A percentile compares a stretch with the other conserved stretches of the same genome.
Evolutionary conservation across 2,888 invertebrate genomes (phyloP).

Genomic region (Parnassius mnemosyne): DNA sequence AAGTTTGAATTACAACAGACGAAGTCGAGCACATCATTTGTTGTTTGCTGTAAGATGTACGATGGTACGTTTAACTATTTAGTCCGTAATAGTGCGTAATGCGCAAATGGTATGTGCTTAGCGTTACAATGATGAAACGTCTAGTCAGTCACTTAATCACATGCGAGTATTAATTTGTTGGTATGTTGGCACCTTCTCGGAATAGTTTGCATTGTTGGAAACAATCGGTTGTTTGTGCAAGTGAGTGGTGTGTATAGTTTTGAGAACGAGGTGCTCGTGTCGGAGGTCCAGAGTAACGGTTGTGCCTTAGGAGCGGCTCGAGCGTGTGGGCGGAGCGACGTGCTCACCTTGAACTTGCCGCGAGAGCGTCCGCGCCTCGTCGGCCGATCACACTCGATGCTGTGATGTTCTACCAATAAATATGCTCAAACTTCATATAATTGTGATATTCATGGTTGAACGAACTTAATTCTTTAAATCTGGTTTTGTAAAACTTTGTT

Average conservation of each 20-base stretch:
- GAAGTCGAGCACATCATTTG: neutral
- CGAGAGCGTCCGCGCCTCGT: slow-evolving; percentile 52
- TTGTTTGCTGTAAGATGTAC: slow-evolving; percentile 2
- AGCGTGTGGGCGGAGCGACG: slow-evolving; percentile 74
- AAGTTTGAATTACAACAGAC: neutral
- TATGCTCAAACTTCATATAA: slow-evolving; percentile 16
- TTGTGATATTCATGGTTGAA: slow-evolving; percentile 20
- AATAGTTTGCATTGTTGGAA: slow-evolving; percentile 41
- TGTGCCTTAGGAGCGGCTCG: slow-evolving; percentile 60
- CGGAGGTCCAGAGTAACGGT: slow-evolving; percentile 71
- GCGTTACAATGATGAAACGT: slow-evolving; percentile 27
- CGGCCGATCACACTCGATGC: slow-evolving; percentile 48
- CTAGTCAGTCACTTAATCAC: slow-evolving; percentile 28
- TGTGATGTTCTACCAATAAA: slow-evolving; percentile 36
- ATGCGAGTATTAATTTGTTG: slow-evolving; percentile 40
- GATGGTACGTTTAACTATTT: slow-evolving; percentile 7
- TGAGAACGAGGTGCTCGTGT: slow-evolving; percentile 56
- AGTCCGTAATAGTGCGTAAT: slow-evolving; percentile 1
- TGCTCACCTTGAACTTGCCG: slow-evolving; percentile 80
- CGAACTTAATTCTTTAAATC: slow-evolving; percentile 12
- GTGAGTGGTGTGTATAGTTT: slow-evolving; percentile 47
- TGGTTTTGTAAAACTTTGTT: neutral
- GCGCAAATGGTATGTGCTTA: slow-evolving; percentile 8
- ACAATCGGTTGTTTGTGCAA: slow-evolving; percentile 51
- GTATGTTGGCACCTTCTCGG: slow-evolving; percentile 44